A percentile compares a stretch with the other conserved stretches of the same genome.
phyloP scores from a whole-genome alignment of 2,888 invertebrate species.

The Pammene fasciana region DNA sequence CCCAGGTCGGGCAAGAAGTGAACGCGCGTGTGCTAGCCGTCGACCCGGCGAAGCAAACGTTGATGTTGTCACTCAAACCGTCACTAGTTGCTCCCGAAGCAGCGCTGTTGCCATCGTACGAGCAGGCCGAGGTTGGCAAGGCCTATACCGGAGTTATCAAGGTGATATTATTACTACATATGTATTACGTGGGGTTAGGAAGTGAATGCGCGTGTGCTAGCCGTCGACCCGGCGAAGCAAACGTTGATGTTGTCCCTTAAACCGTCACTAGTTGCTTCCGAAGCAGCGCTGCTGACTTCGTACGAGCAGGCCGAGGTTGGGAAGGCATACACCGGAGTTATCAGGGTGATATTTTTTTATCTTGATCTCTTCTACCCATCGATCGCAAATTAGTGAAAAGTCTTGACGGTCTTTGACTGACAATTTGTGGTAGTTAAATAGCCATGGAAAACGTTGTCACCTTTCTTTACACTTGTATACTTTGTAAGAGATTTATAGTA shows the following conservation, averaged over 20 bases:
- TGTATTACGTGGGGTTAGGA: no score
- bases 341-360: constrained; percentile 67
- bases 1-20: constrained; percentile 78
- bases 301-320: constrained; percentile 79
- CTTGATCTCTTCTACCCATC: no score
- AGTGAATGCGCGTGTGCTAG: constrained; percentile 84
- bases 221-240: constrained; percentile 69
- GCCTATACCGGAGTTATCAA: constrained; percentile 83
- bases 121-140: constrained; percentile 77
- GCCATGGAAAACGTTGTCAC: no score
- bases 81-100: constrained; percentile 83
- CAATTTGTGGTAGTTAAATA: no score
- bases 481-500: no score
- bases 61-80: constrained; percentile 86
- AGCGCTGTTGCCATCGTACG: constrained; percentile 76
- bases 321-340: constrained; percentile 81
- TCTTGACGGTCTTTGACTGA: no score
- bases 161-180: constrained; percentile 55
- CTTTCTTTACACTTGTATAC: no score
- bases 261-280: constrained; percentile 83
- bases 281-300: constrained; percentile 76
- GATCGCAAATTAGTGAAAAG: no score
- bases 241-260: constrained; percentile 86
- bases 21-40: constrained; percentile 84
- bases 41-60: constrained; percentile 68